Base-by-base conservation (phyloP, 37 sponge, comb jelly and placozoan genomes). In the Geodia barretti region DNA sequence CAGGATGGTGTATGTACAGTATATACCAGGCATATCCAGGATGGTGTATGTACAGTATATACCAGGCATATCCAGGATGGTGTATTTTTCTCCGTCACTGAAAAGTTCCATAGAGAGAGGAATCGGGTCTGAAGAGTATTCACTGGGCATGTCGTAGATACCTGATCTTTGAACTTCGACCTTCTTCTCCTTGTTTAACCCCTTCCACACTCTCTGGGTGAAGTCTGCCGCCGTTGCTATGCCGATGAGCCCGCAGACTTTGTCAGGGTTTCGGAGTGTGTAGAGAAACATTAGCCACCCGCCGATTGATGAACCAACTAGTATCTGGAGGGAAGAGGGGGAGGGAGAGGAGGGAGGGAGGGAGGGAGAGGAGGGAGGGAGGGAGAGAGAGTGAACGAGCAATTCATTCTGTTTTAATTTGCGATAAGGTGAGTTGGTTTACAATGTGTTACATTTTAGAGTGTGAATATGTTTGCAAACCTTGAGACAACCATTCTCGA, bases 271-370 rank as follows among this genome's bases (percentile, higher is more conserved):
- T 17, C 90, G 38, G 84, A 89, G 70, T 17, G 90, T 78, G 74
- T 79, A 80, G 43, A 93, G 87, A 37, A 89, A 87, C 91, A 89
- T 86, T 32, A 93, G 81, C 89, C 89, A 89, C 1, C 94, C 91
- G 7, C 94, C 94, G 20, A 93, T 37, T 19, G 83, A 75, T 37
- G 71, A 83, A 1, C 94, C 94, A 0, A 93, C 87, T 5, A 93
- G 62, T 0, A 93, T 34, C 63, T 47, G 54, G 54, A 17, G 54
- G 14, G 54, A 14, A 14, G 14, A 14, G 54, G 54, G 14, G 54
- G 54, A 14, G 14, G 54, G 54, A 14, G 14, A 14, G 54, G 54
- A 47, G 54, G 54, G 54, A 47, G 54, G 54, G 54, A 47, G 54
- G 54, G 54, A 14, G 54, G 14, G 54, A 14, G 54, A 14, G 54